These are phyloP conservation scores for Percopsis transmontana DNA, from an alignment of 2,113 vertebrate species.

Conservation along the genomic window DNA sequence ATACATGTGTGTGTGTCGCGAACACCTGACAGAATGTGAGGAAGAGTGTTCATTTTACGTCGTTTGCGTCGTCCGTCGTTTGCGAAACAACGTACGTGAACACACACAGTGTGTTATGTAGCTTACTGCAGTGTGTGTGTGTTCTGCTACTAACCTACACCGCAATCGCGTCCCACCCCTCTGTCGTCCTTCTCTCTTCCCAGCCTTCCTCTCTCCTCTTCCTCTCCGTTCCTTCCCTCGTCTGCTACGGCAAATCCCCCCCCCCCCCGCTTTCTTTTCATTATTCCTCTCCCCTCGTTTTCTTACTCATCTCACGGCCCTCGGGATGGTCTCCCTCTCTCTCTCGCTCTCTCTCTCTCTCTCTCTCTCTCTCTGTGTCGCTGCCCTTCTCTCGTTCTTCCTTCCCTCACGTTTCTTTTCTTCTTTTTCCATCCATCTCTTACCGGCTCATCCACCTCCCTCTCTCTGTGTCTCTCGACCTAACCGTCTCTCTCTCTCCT, in stretches of 20 bases:
- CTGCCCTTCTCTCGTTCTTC: background rate
- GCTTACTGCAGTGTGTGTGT: conserved; percentile 23
- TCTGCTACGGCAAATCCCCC: background rate
- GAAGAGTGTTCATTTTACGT: background rate
- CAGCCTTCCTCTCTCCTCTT: conserved; percentile 26
- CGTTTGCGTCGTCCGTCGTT: too few species aligned
- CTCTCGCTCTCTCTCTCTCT: conserved; percentile 9
- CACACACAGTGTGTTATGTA: too few species aligned
- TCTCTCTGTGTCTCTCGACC: conserved; percentile 28
- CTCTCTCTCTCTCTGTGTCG: conserved; percentile 9
- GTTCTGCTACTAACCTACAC: conserved; percentile 31
- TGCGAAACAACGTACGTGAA: too few species aligned
- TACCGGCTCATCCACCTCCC: conserved; percentile 4
- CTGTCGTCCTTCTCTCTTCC: conserved; percentile 13
- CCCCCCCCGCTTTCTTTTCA: conserved; percentile 14
- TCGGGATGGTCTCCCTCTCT: conserved; percentile 48
- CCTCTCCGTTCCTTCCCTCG: conserved; percentile 4
- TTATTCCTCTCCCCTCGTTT: conserved; percentile 43
- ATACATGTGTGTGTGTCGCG: background rate
- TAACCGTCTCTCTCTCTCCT: background rate
- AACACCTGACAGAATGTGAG: background rate
- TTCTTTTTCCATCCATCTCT: conserved; percentile 18
- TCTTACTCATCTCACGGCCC: conserved; percentile 61
- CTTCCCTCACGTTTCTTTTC: conserved; percentile 35
- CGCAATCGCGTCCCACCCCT: conserved; percentile 55